Conservation (phyloP, 2,888 invertebrate genomes). For the Hedychridium roseum region DNA sequence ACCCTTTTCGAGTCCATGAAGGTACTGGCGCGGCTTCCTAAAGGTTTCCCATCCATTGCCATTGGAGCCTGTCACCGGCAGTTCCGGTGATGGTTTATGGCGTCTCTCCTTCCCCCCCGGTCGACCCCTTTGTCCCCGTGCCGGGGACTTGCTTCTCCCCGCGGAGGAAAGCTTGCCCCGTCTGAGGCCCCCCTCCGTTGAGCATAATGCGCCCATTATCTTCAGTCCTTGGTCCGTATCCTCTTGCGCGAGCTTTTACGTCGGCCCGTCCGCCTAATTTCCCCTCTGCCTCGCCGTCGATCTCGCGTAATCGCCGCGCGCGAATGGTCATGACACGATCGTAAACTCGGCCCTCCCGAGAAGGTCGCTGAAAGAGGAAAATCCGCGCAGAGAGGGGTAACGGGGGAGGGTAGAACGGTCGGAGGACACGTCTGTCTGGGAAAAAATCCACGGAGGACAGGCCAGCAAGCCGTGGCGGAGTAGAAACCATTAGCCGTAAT, state of each 20-base stretch:
- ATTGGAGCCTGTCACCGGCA: constrained; percentile 47
- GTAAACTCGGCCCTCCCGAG: constrained; percentile 22
- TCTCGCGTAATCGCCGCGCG: too few relatives aligned
- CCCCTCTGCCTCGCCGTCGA: constrained; percentile 1
- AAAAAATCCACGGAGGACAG: constrained; percentile 1
- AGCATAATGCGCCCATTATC: constrained; percentile 55
- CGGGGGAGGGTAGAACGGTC: too few relatives aligned
- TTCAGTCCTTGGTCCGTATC: constrained; percentile 45
- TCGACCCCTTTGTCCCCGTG: constrained; percentile 26
- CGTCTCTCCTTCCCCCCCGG: constrained; percentile 32
- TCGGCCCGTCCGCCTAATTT: constrained; percentile 31
- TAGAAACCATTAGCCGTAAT: constrained; percentile 45
- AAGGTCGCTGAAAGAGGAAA: too few relatives aligned
- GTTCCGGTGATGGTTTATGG: constrained; percentile 49
- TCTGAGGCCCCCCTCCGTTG: constrained; percentile 33
- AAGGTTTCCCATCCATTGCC: constrained; percentile 27
- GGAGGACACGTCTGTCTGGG: not conserved
- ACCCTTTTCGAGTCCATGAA: too few relatives aligned
- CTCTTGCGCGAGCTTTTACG: constrained; percentile 27
- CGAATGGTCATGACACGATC: constrained; percentile 22
- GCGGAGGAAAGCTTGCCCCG: constrained; percentile 33
- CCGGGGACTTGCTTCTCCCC: constrained; percentile 49
- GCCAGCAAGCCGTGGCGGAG: constrained; percentile 6
- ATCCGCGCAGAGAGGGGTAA: too few relatives aligned
- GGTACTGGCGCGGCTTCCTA: not conserved